Evolutionary conservation across 2,888 invertebrate species (phyloP), one percentile per base, ranked within the genome.

Genomic region (Drosophila monieri): DNA sequence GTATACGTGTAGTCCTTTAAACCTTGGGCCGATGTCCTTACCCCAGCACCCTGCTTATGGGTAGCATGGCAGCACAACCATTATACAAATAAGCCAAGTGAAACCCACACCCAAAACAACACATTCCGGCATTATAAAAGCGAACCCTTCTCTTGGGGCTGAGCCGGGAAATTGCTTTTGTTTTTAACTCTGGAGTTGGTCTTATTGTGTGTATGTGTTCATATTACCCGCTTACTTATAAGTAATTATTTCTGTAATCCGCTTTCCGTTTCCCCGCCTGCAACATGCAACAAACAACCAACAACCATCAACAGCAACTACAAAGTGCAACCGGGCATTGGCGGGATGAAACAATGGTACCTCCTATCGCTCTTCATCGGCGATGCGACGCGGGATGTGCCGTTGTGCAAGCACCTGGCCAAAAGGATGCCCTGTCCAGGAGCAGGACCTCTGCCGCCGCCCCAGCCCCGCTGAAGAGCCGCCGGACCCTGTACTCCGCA

Each of bases 351-450:
- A 91, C 95, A 97, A 92, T 95, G 95, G 92, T 97, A 96, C 91
- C 93, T 97, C 37, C 94, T 97, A 74, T 97, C 96, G 89, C 95
- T 97, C 71, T 97, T 97, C 92, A 92, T 97, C 62, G 97, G 97
- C 27, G 96, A 97, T 92, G 96, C 96, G 88, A 94, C 97, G 67
- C 95, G 95, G 15, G 96, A 96, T 60, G 95, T 96, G 12, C 94
- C 93, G 78, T 93, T 97, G 58, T 97, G 97, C 91, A 95, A 95
- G 89, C 95, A 96, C 90, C 93, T 97, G 80, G 95, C 95, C 69
- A 96, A 96, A 90, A 92, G 94, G 85, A 94, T 95, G 88, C 92
- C 91, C 68, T 94, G 94, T 89, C 90, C 92, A 81, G 90, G 92
- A 77, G 67, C 80, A 70, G 89, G 89, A 76, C 90, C 90, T 23